Evolutionary conservation across 1,140 invertebrate genomes (phyloP).

Genomic region (Paralvinella palmiformis): DNA sequence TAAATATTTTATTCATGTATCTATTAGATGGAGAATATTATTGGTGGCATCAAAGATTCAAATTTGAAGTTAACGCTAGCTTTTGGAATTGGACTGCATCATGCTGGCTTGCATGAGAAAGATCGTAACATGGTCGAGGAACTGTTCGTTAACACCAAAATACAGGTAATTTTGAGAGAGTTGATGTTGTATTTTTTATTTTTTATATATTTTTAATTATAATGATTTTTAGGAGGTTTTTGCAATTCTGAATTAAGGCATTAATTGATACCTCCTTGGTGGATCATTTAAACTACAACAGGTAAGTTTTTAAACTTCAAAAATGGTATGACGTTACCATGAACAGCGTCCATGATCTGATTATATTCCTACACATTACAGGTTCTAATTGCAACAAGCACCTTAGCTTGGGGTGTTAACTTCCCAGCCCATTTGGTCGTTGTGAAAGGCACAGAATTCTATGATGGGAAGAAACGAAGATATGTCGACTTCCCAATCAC

Average conservation of each 20-base stretch:
- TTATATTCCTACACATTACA: slow-evolving; percentile 43
- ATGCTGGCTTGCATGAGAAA: slow-evolving; percentile 87
- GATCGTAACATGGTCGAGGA: slow-evolving; percentile 90
- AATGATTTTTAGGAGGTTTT: too few species aligned
- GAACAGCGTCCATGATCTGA: too few species aligned
- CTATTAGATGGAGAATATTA: slow-evolving; percentile 56
- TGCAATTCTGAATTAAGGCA: too few species aligned
- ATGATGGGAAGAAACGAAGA: slow-evolving; percentile 89
- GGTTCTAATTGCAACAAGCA: slow-evolving; percentile 95
- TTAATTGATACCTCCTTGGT: too few species aligned
- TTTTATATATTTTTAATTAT: too few species aligned
- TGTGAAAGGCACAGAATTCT: slow-evolving; percentile 81
- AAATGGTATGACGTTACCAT: too few species aligned
- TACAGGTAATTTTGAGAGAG: slow-evolving; percentile 64
- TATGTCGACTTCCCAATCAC: slow-evolving; percentile 99
- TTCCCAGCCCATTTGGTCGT: slow-evolving; percentile 87
- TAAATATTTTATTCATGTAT: too few species aligned
- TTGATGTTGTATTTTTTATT: too few species aligned
- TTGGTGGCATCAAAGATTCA: slow-evolving; percentile 65
- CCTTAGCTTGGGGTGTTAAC: slow-evolving; percentile 98
- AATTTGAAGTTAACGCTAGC: slow-evolving; percentile 90
- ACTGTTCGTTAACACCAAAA: slow-evolving; percentile 93
- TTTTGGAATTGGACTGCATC: slow-evolving; percentile 98
- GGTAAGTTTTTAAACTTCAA: too few species aligned
- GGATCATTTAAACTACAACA: too few species aligned